A percentile compares a stretch with the other conserved stretches of the same genome.
Evolutionary conservation across 2,888 invertebrate species (phyloP).

Genomic region (Cheilosia impressa): DNA sequence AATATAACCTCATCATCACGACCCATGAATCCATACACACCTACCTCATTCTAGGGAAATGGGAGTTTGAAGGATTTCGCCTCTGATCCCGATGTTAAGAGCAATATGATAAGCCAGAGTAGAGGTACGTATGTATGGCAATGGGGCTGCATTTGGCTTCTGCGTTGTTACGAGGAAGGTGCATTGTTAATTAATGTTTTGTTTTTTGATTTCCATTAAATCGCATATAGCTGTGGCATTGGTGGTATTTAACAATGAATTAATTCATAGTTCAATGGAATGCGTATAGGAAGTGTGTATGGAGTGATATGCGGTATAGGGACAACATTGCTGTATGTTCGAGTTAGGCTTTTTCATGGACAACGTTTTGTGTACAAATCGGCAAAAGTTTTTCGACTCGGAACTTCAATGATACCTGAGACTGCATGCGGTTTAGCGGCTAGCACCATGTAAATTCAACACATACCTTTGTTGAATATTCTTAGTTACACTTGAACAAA

Average conservation of each 20-base stretch:
- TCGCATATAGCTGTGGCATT: constrained; percentile 39
- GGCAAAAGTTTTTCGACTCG: no score
- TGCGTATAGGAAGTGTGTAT: constrained; percentile 2
- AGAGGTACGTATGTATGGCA: not conserved
- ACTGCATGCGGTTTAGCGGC: no score
- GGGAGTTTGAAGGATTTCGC: not conserved
- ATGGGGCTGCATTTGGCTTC: not conserved
- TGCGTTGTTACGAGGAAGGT: constrained; percentile 12
- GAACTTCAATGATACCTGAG: no score
- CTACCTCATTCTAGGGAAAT: not conserved
- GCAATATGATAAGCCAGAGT: no score
- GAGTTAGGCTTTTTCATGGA: no score
- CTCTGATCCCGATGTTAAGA: constrained; percentile 13
- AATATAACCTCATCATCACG: constrained; percentile 28
- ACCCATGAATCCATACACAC: constrained; percentile 11
- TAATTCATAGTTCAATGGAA: constrained; percentile 54
- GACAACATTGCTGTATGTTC: no score
- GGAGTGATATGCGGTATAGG: not conserved
- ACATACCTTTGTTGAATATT: no score
- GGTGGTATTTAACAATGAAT: constrained; percentile 62
- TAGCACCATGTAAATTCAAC: no score
- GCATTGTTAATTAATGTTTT: constrained; percentile 61
- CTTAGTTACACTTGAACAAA: no score
- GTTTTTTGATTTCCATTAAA: constrained; percentile 56
- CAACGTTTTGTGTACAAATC: no score